phyloP scores from a whole-genome alignment of 2,113 vertebrate species.

The Scatophagus argus region DNA sequence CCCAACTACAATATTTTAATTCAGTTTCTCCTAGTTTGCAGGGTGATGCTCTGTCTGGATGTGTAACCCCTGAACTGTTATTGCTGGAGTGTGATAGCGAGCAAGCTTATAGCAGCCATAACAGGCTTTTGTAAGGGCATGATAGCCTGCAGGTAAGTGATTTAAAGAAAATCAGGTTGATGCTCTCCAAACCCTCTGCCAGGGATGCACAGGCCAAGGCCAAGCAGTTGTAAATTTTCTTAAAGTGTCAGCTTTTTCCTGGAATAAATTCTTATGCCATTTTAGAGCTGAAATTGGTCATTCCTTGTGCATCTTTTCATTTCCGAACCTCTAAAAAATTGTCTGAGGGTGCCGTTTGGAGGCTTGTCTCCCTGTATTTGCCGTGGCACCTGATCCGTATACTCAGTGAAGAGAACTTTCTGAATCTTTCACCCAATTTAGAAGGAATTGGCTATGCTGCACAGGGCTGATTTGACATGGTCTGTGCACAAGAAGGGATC shows the following conservation, averaged over 20 bases:
- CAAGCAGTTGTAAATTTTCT: conserved; percentile 73
- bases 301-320: conserved; percentile 42
- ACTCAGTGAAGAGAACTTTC: conserved; percentile 49
- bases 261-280: conserved; percentile 75
- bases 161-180: conserved; percentile 78
- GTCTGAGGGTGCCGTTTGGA: conserved; percentile 33
- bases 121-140: conserved; percentile 63
- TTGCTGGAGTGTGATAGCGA: conserved; percentile 54
- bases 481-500: conserved; percentile 47
- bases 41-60: conserved; percentile 48
- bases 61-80: conserved; percentile 55
- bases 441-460: conserved; percentile 53
- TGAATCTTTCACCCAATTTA: conserved; percentile 58
- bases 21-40: conserved; percentile 49
- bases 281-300: conserved; percentile 68
- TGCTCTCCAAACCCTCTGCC: conserved; percentile 61
- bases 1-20: conserved; percentile 56
- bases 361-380: conserved; percentile 51
- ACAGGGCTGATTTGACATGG: conserved; percentile 62
- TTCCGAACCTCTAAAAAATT: conserved; percentile 36
- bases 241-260: conserved; percentile 78
- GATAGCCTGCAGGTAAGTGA: conserved; percentile 74
- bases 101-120: conserved; percentile 67
- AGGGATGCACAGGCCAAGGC: conserved; percentile 67
- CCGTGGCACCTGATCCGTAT: conserved; percentile 28